A percentile compares a stretch with the other conserved stretches of the same genome.
phyloP scores from a whole-genome alignment of 2,888 invertebrate genomes.

The Perithous albicinctus region DNA sequence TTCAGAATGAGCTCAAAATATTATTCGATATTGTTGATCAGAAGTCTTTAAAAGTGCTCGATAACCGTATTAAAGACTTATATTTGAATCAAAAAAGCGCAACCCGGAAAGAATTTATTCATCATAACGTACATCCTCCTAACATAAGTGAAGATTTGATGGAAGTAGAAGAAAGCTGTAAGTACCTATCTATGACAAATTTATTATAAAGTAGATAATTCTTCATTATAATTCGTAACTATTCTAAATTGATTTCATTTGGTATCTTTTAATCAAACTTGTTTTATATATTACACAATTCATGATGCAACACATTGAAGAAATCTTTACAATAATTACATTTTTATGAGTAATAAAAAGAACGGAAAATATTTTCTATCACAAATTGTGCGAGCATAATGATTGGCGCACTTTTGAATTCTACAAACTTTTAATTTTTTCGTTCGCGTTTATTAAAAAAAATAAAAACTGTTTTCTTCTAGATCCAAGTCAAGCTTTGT shows the following conservation, averaged over 20 bases:
- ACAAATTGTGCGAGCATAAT: background rate
- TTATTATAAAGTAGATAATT: background rate
- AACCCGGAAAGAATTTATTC: slow-evolving; percentile 27
- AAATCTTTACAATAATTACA: background rate
- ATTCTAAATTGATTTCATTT: background rate
- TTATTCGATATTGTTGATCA: slow-evolving; percentile 46
- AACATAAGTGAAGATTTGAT: slow-evolving; percentile 1
- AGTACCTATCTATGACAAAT: slow-evolving; percentile 13
- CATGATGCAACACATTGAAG: background rate
- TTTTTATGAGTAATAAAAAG: background rate
- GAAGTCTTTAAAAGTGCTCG: slow-evolving; percentile 47
- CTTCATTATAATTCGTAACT: background rate
- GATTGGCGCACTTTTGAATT: background rate
- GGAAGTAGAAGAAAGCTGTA: slow-evolving; percentile 36
- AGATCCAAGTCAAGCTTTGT: background rate
- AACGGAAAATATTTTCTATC: background rate
- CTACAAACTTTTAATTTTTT: background rate
- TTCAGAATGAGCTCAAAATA: slow-evolving; percentile 21
- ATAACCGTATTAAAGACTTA: slow-evolving; percentile 26
- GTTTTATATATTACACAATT: background rate
- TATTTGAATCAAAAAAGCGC: slow-evolving; percentile 47
- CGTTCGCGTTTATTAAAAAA: background rate
- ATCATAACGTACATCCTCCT: slow-evolving; percentile 2
- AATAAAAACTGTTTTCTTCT: background rate
- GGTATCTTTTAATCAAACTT: background rate